A percentile compares a stretch with the other conserved stretches of the same genome.
Conservation (phyloP, 2,797 vertebrate genomes). For the Pseudotriccus pelzelni region DNA sequence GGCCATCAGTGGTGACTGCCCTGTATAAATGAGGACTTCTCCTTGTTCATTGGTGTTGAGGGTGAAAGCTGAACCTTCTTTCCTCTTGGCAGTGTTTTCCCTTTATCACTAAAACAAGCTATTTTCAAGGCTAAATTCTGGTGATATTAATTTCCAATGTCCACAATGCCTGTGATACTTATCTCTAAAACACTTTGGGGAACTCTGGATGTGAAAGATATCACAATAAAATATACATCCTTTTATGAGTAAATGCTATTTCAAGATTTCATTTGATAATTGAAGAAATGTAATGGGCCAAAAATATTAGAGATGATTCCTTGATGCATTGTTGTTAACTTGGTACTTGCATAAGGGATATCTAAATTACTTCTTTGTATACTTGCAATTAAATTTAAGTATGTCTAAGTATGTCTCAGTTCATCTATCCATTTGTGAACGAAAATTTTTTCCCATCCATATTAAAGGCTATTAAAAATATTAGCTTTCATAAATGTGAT, state of each 20-base stretch:
- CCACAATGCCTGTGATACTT: slow-evolving; percentile 1
- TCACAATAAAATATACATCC: slow-evolving; percentile 46
- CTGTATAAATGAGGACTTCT: background rate
- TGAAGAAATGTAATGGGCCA: background rate
- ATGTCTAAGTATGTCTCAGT: slow-evolving; percentile 51
- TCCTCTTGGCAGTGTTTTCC: background rate
- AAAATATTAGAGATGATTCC: background rate
- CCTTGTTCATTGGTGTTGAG: background rate
- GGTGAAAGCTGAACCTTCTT: background rate
- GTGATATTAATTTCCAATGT: background rate
- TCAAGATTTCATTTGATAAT: slow-evolving; percentile 40
- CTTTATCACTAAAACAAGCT: background rate
- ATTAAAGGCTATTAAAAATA: slow-evolving; percentile 24
- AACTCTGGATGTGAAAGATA: slow-evolving; percentile 40
- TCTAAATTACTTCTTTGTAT: slow-evolving; percentile 5
- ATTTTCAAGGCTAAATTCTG: background rate
- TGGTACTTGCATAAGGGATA: background rate
- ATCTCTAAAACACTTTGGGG: slow-evolving; percentile 54
- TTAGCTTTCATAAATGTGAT: slow-evolving; percentile 11
- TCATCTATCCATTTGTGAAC: slow-evolving; percentile 53
- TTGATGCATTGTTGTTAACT: background rate
- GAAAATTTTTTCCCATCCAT: background rate
- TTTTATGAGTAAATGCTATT: slow-evolving; percentile 57
- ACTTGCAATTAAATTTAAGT: slow-evolving; percentile 45
- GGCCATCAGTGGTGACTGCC: background rate